phyloP scores from a whole-genome alignment of 2,888 invertebrate species.

The Lasioglossum zephyrum region DNA sequence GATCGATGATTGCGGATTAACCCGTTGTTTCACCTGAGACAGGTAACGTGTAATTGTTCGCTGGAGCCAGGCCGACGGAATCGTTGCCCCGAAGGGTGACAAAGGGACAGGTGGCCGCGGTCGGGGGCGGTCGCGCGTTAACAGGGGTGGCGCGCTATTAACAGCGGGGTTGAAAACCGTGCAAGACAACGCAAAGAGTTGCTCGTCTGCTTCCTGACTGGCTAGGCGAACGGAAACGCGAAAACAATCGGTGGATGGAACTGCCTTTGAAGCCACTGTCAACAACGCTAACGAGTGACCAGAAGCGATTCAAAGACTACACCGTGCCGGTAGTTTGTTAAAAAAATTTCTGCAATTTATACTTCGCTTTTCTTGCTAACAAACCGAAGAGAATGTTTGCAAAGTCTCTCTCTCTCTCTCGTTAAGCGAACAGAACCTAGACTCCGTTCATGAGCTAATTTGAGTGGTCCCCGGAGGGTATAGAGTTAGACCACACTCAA shows the following conservation, averaged over 20 bases:
- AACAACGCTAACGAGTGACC: not conserved
- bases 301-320: not conserved
- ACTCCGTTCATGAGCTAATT: not conserved
- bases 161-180: constrained; percentile 46
- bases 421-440: not conserved
- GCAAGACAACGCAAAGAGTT: constrained; percentile 13
- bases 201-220: constrained; percentile 4
- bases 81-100: constrained; percentile 41
- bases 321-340: not conserved
- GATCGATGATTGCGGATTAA: not conserved
- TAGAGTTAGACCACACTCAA: too few species aligned
- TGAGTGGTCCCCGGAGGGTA: not conserved
- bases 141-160: constrained; percentile 55
- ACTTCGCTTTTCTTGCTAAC: not conserved
- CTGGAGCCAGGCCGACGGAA: constrained; percentile 13
- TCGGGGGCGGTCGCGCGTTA: constrained; percentile 47
- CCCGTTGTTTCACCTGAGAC: not conserved
- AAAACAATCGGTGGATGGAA: constrained; percentile 9
- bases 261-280: not conserved
- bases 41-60: constrained; percentile 17
- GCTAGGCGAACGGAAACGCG: constrained; percentile 5
- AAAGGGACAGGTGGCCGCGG: constrained; percentile 43
- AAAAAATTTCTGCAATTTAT: not conserved
- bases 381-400: not conserved
- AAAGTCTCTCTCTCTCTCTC: not conserved